A percentile compares a stretch with the other conserved stretches of the same genome.
phyloP scores from a whole-genome alignment of 2,113 vertebrate species.

The Manacus vitellinus region DNA sequence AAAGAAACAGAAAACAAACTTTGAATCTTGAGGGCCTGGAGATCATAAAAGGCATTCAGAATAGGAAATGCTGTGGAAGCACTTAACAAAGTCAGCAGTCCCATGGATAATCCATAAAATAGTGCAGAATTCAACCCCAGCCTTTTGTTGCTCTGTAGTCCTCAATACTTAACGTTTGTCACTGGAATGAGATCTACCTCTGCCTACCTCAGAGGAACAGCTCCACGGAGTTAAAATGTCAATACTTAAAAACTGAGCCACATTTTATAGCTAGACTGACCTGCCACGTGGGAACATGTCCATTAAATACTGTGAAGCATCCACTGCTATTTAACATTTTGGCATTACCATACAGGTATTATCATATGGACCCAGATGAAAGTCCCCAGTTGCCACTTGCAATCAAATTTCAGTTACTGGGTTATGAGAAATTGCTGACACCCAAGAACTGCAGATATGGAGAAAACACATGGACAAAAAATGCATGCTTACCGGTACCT shows the following conservation, averaged over 20 bases:
- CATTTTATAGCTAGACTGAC: neutral
- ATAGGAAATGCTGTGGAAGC: neutral
- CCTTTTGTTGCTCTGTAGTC: neutral
- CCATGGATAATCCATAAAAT: neutral
- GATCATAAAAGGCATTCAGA: neutral
- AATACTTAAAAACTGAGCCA: neutral
- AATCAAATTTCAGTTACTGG: neutral
- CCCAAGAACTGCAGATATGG: neutral
- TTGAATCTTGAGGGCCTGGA: neutral
- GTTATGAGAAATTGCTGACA: neutral
- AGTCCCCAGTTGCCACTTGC: neutral
- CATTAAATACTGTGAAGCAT: neutral
- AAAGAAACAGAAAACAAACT: neutral
- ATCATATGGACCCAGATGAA: neutral
- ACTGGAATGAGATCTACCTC: neutral
- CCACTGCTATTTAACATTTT: neutral
- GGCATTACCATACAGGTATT: neutral
- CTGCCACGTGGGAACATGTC: neutral
- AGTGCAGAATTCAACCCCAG: neutral
- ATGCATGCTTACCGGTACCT: constrained; percentile 90
- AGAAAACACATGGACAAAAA: constrained; percentile 1
- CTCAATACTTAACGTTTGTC: neutral
- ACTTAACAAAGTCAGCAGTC: neutral
- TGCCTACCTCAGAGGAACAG: neutral
- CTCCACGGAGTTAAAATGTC: neutral